These are phyloP conservation scores for Himalopsyche phryganea DNA, from an alignment of 1,140 invertebrate genomes.

Conservation along the genomic window DNA sequence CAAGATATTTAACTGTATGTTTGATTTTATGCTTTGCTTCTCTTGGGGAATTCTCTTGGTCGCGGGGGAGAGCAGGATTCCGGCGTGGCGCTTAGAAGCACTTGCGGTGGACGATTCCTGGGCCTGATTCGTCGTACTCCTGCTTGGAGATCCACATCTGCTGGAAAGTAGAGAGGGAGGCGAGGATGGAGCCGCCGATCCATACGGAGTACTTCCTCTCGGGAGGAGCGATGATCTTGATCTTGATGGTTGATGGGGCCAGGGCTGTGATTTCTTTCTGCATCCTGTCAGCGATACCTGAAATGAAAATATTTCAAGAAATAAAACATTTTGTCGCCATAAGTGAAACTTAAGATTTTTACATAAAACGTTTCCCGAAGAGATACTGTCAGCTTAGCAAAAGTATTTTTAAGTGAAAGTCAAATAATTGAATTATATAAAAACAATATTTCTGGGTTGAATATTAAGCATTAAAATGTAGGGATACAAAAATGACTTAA, in stretches of 20 bases:
- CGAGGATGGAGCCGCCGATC: conserved; percentile 85
- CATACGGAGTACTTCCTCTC: conserved; percentile 90
- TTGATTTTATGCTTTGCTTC: not conserved
- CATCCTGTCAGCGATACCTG: conserved; percentile 80
- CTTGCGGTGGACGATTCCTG: conserved; percentile 92
- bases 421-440: too few species aligned
- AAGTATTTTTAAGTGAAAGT: too few species aligned
- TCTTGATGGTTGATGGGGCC: conserved; percentile 87
- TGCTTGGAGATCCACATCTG: conserved; percentile 96
- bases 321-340: too few species aligned
- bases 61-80: conserved; percentile 2
- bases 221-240: conserved; percentile 90
- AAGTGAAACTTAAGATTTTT: too few species aligned
- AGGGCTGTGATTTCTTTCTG: conserved; percentile 85
- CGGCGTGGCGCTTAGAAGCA: conserved; percentile 75
- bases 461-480: too few species aligned
- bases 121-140: conserved; percentile 93
- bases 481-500: too few species aligned
- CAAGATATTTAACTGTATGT: not conserved
- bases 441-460: too few species aligned
- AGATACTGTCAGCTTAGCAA: too few species aligned
- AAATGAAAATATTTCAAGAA: too few species aligned
- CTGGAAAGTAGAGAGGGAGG: conserved; percentile 85
- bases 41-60: not conserved
- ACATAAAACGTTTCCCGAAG: too few species aligned